Conservation (phyloP, 2,888 invertebrate species). For the Ectobius pallidus region DNA sequence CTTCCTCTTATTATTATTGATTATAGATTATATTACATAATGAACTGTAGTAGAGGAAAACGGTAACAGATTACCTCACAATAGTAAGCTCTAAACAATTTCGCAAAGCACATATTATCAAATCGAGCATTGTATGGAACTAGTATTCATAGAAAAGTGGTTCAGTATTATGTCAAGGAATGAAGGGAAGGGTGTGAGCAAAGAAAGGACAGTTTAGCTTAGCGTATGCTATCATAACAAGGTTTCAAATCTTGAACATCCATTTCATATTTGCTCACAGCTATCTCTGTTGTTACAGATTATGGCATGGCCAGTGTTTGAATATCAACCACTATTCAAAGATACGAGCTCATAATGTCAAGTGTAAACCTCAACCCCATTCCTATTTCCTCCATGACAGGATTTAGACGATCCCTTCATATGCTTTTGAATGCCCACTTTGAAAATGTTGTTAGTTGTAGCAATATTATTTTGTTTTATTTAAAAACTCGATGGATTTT, state of each 20-base stretch:
- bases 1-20: too few species aligned
- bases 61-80: too few species aligned
- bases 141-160: too few species aligned
- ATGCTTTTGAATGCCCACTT: not conserved
- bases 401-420: not conserved
- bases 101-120: too few species aligned
- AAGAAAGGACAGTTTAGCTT: not conserved
- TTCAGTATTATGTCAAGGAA: too few species aligned
- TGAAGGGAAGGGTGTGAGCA: too few species aligned
- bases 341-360: slow-evolving; percentile 24
- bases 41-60: too few species aligned
- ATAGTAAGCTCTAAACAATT: too few species aligned
- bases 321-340: slow-evolving; percentile 17
- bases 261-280: slow-evolving; percentile 20
- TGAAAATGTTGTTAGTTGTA: not conserved
- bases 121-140: too few species aligned
- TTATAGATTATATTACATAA: too few species aligned
- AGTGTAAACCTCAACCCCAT: not conserved
- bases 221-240: not conserved
- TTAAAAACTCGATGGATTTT: not conserved
- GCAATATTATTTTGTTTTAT: slow-evolving; percentile 15
- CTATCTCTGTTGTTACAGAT: slow-evolving; percentile 26
- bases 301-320: slow-evolving; percentile 4
- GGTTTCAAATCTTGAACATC: slow-evolving; percentile 8
- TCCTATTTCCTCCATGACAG: not conserved